Evolutionary conservation across 2,797 vertebrate species (phyloP), one percentile per base, ranked within the genome.

Genomic region (Myotis myotis): DNA sequence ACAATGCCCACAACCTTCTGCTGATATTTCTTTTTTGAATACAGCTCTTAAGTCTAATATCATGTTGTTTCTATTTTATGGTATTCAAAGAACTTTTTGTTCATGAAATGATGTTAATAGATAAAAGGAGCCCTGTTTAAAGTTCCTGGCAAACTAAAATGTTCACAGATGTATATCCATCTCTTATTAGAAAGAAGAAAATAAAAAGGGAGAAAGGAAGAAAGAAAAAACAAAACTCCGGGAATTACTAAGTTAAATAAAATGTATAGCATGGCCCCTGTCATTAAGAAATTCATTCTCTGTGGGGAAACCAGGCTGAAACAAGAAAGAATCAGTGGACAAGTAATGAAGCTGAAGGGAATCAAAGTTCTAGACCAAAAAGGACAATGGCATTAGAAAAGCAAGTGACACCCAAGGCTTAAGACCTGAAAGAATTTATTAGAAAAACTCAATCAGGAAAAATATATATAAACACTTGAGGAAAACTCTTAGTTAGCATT

Each of bases 61-160:
- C 64, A 22, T 55, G 19, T 83, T 62, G 19, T 74, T 93, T 71
- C 71, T 62, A 53, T 85, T 60, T 94, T 70, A 36, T 47, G 15
- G 30, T n/a, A 22, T 51, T 80, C 47, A 87, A 60, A 30, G 33
- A 66, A 80, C 38, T 25, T 76, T 89, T 85, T 70, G 47, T 60
- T 70, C 16, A 78, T 71, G 49, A 90, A 79, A 44, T 49, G 20
- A 85, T 74, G 11, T 84, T 87, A 62, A 17, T 53, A 95, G 41
- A 85, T 85, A 51, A 93, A 93, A 90, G 41, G 16, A 53, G 2
- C 4, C 4, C 15, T 86, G 88, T 84, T 91, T n/a, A 92, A 92
- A 95, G 20, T 16, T 68, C 23, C 82, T 66, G 23, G 49, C 25
- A 60, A 93, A 87, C 12, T 20, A 64, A 87, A 92, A 87, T 89